Evolutionary conservation across 1,140 invertebrate genomes (phyloP).

Genomic region (Drosophila ohnishii): DNA sequence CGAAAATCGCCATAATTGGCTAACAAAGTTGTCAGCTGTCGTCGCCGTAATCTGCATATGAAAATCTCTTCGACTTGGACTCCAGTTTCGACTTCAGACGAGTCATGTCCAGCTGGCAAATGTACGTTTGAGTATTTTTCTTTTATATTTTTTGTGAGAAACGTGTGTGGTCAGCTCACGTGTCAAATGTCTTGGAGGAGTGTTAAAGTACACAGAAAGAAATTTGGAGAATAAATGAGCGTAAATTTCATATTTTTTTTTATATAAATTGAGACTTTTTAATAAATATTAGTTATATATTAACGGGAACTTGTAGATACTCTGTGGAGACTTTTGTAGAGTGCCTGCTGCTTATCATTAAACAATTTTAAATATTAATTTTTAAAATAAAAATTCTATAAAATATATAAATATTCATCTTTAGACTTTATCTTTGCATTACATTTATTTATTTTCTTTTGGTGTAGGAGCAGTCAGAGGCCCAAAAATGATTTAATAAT

Average conservation of each 20-base stretch:
- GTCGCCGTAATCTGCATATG: constrained; percentile 61
- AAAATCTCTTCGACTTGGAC: constrained; percentile 17
- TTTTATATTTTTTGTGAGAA: constrained; percentile 2
- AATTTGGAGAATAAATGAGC: too few relatives aligned
- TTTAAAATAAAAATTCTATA: not conserved
- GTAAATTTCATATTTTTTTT: too few relatives aligned
- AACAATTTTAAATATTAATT: not conserved
- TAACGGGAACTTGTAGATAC: not conserved
- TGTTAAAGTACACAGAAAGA: not conserved
- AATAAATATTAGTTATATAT: not conserved
- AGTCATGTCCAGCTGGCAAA: constrained; percentile 67
- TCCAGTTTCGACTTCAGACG: constrained; percentile 28
- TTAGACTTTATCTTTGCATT: not conserved
- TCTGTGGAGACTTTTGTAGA: too few relatives aligned
- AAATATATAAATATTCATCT: not conserved
- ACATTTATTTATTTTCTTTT: not conserved
- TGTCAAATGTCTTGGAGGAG: constrained; percentile 53
- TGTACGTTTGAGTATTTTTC: constrained; percentile 1
- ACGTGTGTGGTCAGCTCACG: constrained; percentile 64
- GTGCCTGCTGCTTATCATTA: not conserved
- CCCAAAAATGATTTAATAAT: constrained; percentile 76
- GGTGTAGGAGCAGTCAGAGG: not conserved
- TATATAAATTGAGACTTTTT: not conserved
- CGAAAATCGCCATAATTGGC: constrained; percentile 56
- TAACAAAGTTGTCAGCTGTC: constrained; percentile 56